Base-by-base conservation (phyloP, 2,113 vertebrate species). In the Taxidea taxus region DNA sequence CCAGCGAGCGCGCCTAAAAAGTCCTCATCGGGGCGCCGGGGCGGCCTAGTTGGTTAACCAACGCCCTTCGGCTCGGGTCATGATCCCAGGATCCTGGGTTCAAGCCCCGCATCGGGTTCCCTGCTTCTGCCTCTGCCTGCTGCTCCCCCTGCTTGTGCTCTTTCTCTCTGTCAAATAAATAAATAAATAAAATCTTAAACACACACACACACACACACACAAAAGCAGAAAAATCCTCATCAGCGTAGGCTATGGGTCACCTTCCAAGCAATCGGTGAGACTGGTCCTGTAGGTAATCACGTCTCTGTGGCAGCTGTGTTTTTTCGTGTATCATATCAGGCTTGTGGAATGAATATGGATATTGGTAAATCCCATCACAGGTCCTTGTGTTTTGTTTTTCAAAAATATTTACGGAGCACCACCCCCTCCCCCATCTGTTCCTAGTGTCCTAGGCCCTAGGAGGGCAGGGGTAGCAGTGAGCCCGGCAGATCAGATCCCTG, bases 1-100 rank as follows among this genome's bases (percentile, higher is more conserved):
- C 6, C 9, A 9, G 11, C 15, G 49, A 31, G 34, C n/a, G 0
- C 9, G 13, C 42, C 0, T n/a, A 4, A n/a, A 1, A 68, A 47
- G 25, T 21, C 49, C 84, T 91, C 23, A 0, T 34, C n/a, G 4
- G 25, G 42, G 25, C 1, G 6, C 34, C 16, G 7, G 64, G 34
- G 34, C 8, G 7, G 16, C 66, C 34, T 16, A 20, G 34, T 18
- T 2, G 66, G 66, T 68, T n/a, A 20, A n/a, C 16, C 66, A 9
- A 2, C 66, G 15, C 15, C 16, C 34, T 68, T 68, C 4, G 4
- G 66, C 16, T n/a, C 66, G 2, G 34, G 34, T 18, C 34, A 20
- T n/a, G 66, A 68, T 68, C 66, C 66, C 16, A 20, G 66, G 34
- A 18, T n/a, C 66, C 7, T n/a, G 66, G 34, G 66, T 20, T 68